Percentiles rank a stretch among this genome's conserved stretches.
Conservation (phyloP, 1,140 invertebrate species). For the Agrypnia vestita region DNA sequence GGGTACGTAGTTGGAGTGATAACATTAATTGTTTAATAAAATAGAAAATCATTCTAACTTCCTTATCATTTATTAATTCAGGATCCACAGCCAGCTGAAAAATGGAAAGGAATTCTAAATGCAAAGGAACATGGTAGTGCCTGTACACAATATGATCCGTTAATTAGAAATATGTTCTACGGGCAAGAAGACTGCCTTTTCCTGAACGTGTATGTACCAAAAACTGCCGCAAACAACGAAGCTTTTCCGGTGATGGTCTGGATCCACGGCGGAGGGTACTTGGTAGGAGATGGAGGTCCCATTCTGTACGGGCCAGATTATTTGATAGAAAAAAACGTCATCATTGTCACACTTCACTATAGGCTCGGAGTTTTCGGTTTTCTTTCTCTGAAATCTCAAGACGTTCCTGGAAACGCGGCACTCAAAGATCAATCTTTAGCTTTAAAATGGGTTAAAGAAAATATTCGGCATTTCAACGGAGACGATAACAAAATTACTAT, state of each 20-base stretch:
- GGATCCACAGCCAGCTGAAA: slow-evolving; percentile 67
- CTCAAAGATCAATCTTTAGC: no score
- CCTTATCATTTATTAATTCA: slow-evolving; percentile 59
- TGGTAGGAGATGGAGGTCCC: slow-evolving; percentile 63
- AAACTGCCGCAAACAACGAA: slow-evolving; percentile 73
- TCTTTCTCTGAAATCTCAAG: no score
- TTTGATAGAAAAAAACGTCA: slow-evolving; percentile 72
- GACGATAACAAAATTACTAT: no score
- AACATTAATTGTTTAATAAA: background rate
- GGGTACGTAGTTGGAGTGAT: slow-evolving; percentile 5
- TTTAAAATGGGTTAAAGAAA: no score
- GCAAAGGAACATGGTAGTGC: slow-evolving; percentile 64
- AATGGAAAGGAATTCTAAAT: slow-evolving; percentile 68
- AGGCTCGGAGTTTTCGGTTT: no score
- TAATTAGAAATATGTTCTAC: slow-evolving; percentile 52
- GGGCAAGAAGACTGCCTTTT: slow-evolving; percentile 64
- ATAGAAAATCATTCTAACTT: background rate
- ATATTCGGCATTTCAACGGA: no score
- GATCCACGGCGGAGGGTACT: slow-evolving; percentile 83
- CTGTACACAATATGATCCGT: slow-evolving; percentile 54
- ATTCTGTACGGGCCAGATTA: slow-evolving; percentile 72
- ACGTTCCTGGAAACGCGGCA: no score
- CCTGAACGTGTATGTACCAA: slow-evolving; percentile 65
- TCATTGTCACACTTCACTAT: slow-evolving; percentile 75
- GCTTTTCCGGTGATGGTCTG: no score